These are phyloP conservation scores for Proctacanthus coquilletti DNA, from an alignment of 1,140 invertebrate genomes.

Conservation along the genomic window DNA sequence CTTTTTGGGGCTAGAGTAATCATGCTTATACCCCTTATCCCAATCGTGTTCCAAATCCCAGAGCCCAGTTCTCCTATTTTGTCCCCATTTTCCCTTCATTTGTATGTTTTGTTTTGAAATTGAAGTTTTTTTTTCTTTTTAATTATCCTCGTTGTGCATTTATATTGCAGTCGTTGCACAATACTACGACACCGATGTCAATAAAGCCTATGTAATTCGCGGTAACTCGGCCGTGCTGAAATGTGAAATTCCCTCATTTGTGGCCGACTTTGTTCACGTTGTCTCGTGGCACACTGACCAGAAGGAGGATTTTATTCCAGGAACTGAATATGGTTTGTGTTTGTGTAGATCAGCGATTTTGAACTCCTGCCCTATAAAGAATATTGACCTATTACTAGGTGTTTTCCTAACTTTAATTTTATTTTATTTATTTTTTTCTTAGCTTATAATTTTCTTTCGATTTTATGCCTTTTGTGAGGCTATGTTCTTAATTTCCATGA, in stretches of 20 bases:
- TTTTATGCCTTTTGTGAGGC: constrained; percentile 9
- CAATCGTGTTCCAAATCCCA: too few relatives aligned
- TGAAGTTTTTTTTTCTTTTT: not conserved
- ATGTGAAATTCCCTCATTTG: constrained; percentile 82
- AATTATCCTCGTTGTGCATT: not conserved
- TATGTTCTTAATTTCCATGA: too few relatives aligned
- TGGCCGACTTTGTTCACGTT: constrained; percentile 80
- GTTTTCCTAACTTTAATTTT: too few relatives aligned
- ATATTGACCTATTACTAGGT: too few relatives aligned
- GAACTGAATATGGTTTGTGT: constrained; percentile 43
- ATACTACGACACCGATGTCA: constrained; percentile 72
- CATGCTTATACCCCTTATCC: too few relatives aligned
- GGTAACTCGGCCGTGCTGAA: constrained; percentile 83
- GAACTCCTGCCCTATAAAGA: too few relatives aligned
- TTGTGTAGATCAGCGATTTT: too few relatives aligned
- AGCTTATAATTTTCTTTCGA: not conserved
- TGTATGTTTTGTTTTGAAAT: not conserved
- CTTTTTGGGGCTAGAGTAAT: too few relatives aligned
- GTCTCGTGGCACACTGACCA: constrained; percentile 75
- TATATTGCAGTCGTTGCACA: constrained; percentile 59
- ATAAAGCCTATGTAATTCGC: constrained; percentile 81
- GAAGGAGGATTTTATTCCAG: constrained; percentile 48
- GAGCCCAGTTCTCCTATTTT: too few relatives aligned
- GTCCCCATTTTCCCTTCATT: not conserved
- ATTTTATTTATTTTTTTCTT: constrained; percentile 1